Evolutionary conservation across 1,140 invertebrate genomes (phyloP).

Genomic region (Sycophila sp.): DNA sequence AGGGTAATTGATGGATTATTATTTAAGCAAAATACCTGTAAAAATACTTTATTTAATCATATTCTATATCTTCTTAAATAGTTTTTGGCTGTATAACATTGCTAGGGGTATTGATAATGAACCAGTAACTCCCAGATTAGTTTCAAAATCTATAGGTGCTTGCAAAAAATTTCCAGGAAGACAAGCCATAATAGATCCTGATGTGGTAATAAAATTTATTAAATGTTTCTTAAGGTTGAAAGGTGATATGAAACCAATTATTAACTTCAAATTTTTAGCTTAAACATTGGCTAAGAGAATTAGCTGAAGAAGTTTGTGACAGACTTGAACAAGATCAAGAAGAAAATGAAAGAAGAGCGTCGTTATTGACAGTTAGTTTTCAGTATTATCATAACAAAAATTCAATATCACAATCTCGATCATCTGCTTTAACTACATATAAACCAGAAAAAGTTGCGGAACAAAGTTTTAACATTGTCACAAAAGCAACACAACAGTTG

Average conservation of each 20-base stretch:
- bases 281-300: conserved; percentile 82
- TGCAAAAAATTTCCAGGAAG: conserved; percentile 93
- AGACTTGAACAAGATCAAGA: conserved; percentile 83
- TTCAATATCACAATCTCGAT: conserved; percentile 71
- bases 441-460: conserved; percentile 70
- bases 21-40: not conserved
- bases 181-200: conserved; percentile 75
- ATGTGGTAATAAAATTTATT: too few species aligned
- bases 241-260: not conserved
- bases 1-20: conserved; percentile 71
- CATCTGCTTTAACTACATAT: conserved; percentile 67
- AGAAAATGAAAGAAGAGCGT: conserved; percentile 76
- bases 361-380: conserved; percentile 73
- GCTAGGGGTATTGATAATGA: conserved; percentile 89
- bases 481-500: conserved; percentile 67
- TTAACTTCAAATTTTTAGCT: conserved; percentile 43
- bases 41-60: conserved; percentile 15
- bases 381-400: conserved; percentile 70
- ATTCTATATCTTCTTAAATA: conserved; percentile 50
- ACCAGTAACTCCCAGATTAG: conserved; percentile 81
- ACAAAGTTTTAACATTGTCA: conserved; percentile 72
- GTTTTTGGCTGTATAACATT: conserved; percentile 87
- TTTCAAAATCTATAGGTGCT: conserved; percentile 94
- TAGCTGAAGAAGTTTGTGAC: conserved; percentile 85
- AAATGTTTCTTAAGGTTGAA: too few species aligned